Percentiles rank a stretch among this genome's conserved stretches.
phyloP scores from a whole-genome alignment of 1,140 invertebrate species.

The Aporrectodea caliginosa region DNA sequence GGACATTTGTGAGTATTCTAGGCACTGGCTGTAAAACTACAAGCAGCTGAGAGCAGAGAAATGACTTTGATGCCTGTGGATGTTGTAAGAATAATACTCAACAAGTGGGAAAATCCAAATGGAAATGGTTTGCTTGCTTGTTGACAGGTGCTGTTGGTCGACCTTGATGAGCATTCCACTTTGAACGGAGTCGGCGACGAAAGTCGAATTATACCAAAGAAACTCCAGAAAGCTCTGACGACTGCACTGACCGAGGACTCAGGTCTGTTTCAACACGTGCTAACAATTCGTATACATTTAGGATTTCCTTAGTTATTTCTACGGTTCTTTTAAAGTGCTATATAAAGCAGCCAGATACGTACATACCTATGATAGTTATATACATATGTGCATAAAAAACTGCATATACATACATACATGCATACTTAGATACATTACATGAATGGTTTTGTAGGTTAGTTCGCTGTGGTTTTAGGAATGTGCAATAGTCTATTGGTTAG shows the following conservation, averaged over 20 bases:
- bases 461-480: too few relatives aligned
- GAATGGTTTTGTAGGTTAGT: too few relatives aligned
- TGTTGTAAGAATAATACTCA: too few relatives aligned
- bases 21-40: too few relatives aligned
- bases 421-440: not conserved
- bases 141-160: conserved; percentile 64
- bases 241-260: conserved; percentile 57
- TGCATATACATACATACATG: not conserved
- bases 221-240: conserved; percentile 62
- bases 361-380: not conserved
- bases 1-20: too few relatives aligned
- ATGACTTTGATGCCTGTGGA: too few relatives aligned
- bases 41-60: too few relatives aligned
- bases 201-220: conserved; percentile 62
- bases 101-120: too few relatives aligned
- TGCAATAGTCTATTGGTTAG: too few relatives aligned
- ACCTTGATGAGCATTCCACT: conserved; percentile 62
- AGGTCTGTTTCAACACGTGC: not conserved
- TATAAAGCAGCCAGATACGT: not conserved
- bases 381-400: not conserved
- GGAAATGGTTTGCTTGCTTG: too few relatives aligned
- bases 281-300: not conserved
- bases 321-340: not conserved
- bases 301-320: not conserved
- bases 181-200: conserved; percentile 63